These are phyloP conservation scores for Sphaeridia pumilis DNA, from an alignment of 2,888 invertebrate species.

Conservation along the genomic window DNA sequence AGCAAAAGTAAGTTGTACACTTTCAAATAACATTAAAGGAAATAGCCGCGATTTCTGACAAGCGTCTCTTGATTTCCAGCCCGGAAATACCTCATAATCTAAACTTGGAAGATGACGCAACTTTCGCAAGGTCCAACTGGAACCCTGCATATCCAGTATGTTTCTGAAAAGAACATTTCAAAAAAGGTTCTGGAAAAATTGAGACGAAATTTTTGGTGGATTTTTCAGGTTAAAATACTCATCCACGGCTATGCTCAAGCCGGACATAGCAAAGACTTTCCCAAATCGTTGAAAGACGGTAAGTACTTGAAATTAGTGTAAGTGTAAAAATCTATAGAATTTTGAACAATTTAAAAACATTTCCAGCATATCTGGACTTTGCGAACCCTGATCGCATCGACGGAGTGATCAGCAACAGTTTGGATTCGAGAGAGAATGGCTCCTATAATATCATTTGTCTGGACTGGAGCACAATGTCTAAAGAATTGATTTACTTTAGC, in stretches of 20 bases:
- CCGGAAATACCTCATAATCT: slow-evolving; percentile 17
- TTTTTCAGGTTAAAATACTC: slow-evolving; percentile 19
- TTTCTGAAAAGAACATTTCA: too few relatives aligned
- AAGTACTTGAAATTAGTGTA: background rate
- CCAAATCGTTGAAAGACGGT: slow-evolving; percentile 28
- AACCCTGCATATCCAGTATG: slow-evolving; percentile 16
- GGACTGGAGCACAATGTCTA: slow-evolving; percentile 28
- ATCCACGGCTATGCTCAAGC: slow-evolving; percentile 32
- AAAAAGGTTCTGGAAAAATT: background rate
- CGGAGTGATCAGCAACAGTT: background rate
- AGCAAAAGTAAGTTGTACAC: slow-evolving; percentile 14
- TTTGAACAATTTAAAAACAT: background rate
- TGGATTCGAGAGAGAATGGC: slow-evolving; percentile 7
- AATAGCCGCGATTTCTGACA: background rate
- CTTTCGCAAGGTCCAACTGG: slow-evolving; percentile 22
- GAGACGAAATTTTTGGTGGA: background rate
- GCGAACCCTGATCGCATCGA: background rate
- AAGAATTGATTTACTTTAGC: slow-evolving; percentile 32
- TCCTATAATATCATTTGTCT: slow-evolving; percentile 29
- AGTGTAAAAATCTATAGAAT: background rate
- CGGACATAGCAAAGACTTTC: slow-evolving; percentile 27
- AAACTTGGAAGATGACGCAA: slow-evolving; percentile 21
- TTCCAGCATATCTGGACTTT: slow-evolving; percentile 19
- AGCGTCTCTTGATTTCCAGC: slow-evolving; percentile 3
- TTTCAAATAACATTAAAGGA: background rate